Evolutionary conservation across 2,797 vertebrate genomes (phyloP).

Genomic region (Hemitrygon akajei): DNA sequence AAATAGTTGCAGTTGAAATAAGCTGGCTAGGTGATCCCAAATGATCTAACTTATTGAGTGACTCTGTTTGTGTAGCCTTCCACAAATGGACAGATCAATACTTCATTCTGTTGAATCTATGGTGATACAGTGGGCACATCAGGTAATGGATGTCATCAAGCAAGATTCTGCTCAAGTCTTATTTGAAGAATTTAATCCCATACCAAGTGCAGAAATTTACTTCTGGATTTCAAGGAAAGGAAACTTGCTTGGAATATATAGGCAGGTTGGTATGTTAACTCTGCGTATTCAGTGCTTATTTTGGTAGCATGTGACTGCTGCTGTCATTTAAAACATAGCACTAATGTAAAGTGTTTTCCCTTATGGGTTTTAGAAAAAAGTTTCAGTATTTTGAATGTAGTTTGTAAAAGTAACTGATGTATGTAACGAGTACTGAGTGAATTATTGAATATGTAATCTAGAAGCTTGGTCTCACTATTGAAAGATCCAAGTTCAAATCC

Average conservation of each 20-base stretch:
- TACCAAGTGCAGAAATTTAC: conserved; percentile 61
- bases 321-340: not conserved
- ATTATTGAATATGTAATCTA: too few relatives aligned
- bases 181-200: conserved; percentile 54
- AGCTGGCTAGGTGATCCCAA: not conserved
- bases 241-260: conserved; percentile 63
- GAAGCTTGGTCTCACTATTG: too few relatives aligned
- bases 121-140: conserved; percentile 59
- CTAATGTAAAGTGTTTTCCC: not conserved
- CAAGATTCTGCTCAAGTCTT: conserved; percentile 55
- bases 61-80: conserved; percentile 39
- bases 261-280: conserved; percentile 50
- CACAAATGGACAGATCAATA: conserved; percentile 54
- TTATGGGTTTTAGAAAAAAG: not conserved
- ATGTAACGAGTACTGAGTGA: too few relatives aligned
- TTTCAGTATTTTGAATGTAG: not conserved
- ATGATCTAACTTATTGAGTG: not conserved
- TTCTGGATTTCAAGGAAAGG: conserved; percentile 64
- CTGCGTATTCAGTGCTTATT: not conserved
- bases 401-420: not conserved
- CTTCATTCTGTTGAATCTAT: conserved; percentile 62
- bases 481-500: too few relatives aligned
- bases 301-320: not conserved
- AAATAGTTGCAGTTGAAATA: not conserved
- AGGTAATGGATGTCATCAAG: conserved; percentile 60